A percentile compares a stretch with the other conserved stretches of the same genome.
Conservation (phyloP, 2,113 vertebrate species). For the Gymnorhina tibicen region DNA sequence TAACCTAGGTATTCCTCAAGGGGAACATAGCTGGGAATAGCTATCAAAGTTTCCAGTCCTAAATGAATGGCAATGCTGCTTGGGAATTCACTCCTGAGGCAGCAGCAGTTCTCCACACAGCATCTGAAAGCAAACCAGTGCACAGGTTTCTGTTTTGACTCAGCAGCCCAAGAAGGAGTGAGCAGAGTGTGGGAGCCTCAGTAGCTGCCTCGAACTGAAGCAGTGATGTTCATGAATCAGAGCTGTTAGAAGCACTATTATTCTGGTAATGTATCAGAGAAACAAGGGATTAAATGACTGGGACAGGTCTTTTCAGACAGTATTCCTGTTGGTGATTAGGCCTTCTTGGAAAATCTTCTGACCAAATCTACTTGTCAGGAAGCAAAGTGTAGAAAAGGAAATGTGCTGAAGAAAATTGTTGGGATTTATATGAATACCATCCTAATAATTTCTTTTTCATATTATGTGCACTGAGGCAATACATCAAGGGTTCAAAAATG, state of each 20-base stretch:
- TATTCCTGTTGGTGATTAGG: not conserved
- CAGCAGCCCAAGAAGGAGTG: not conserved
- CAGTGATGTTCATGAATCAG: not conserved
- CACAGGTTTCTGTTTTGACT: not conserved
- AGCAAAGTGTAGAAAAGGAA: not conserved
- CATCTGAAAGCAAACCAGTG: not conserved
- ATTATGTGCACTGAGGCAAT: not conserved
- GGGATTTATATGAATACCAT: not conserved
- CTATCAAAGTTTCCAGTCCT: not conserved
- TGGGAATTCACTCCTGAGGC: not conserved
- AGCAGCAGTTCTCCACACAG: not conserved
- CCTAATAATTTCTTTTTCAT: not conserved
- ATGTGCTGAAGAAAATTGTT: not conserved
- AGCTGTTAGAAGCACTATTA: not conserved
- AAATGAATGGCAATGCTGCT: not conserved
- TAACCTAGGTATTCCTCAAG: not conserved
- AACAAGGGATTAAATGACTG: not conserved
- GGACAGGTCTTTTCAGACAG: not conserved
- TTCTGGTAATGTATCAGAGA: not conserved
- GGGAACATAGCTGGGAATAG: not conserved
- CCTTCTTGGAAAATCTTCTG: not conserved
- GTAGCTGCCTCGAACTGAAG: not conserved
- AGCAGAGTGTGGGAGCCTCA: not conserved
- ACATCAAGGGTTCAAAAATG: not conserved
- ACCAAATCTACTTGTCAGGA: not conserved